These are phyloP conservation scores for Malurus melanocephalus DNA, from an alignment of 2,113 vertebrate species.

Conservation along the genomic window DNA sequence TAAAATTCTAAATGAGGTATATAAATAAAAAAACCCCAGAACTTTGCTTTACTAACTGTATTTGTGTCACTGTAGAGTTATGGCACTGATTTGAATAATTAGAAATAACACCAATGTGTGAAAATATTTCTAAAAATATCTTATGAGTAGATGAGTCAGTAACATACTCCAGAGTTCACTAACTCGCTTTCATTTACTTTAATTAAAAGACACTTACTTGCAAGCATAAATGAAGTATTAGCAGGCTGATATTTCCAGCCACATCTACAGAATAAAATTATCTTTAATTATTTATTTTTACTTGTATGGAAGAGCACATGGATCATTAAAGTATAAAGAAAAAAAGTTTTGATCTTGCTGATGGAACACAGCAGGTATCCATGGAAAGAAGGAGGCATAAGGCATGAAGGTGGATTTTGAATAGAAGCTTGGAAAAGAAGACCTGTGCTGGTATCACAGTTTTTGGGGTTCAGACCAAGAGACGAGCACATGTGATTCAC, in stretches of 20 bases:
- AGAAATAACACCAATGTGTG: not conserved
- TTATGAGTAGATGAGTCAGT: not conserved
- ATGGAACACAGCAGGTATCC: not conserved
- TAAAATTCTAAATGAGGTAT: not conserved
- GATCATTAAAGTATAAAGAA: not conserved
- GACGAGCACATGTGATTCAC: rapidly evolving
- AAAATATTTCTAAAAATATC: not conserved
- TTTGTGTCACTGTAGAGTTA: not conserved
- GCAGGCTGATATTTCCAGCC: not conserved
- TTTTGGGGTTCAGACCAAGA: not conserved
- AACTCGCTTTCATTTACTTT: not conserved
- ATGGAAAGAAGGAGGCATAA: not conserved
- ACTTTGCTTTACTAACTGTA: not conserved
- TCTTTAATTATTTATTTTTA: not conserved
- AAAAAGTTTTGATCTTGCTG: not conserved
- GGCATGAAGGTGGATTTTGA: not conserved
- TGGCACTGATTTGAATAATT: not conserved
- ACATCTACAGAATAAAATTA: not conserved
- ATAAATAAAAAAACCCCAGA: not conserved
- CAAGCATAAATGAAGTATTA: not conserved
- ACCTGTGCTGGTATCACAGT: not conserved
- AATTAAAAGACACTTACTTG: not conserved
- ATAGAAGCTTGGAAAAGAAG: not conserved
- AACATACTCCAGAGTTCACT: not conserved
- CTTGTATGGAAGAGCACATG: not conserved